Conservation (phyloP, 2,888 invertebrate genomes). For the Scaptomyza flava region DNA sequence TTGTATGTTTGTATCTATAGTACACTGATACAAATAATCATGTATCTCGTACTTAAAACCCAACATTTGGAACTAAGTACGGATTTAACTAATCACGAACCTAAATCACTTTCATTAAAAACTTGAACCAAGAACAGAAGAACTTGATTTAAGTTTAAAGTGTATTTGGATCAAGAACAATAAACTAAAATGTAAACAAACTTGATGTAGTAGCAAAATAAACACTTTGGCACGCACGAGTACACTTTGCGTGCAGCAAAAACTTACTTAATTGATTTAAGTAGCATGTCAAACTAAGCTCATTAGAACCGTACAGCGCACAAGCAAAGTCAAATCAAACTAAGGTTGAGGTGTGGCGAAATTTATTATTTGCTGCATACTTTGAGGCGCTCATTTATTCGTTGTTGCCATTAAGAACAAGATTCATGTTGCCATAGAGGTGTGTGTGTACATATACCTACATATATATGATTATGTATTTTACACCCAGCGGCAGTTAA, state of each 20-base stretch:
- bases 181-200: too few species aligned
- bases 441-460: background rate
- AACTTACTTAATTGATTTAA: constrained; percentile 67
- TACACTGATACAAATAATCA: too few species aligned
- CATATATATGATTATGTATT: constrained; percentile 1
- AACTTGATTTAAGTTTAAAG: too few species aligned
- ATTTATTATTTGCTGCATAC: constrained; percentile 51
- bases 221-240: constrained; percentile 61
- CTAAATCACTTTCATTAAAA: too few species aligned
- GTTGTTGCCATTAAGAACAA: constrained; percentile 20
- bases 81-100: too few species aligned
- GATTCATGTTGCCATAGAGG: constrained; percentile 11
- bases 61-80: too few species aligned
- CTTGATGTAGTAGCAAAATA: constrained; percentile 15
- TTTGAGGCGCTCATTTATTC: constrained; percentile 21
- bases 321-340: too few species aligned
- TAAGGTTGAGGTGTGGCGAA: constrained; percentile 17
- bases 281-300: constrained; percentile 41
- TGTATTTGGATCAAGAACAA: too few species aligned
- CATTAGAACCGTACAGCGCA: constrained; percentile 33
- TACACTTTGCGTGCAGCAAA: constrained; percentile 38
- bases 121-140: too few species aligned
- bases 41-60: too few species aligned
- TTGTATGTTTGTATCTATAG: constrained; percentile 21
- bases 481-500: constrained; percentile 26